Base-by-base conservation (phyloP, 1,140 invertebrate species). In the Drosophila bifasciata region DNA sequence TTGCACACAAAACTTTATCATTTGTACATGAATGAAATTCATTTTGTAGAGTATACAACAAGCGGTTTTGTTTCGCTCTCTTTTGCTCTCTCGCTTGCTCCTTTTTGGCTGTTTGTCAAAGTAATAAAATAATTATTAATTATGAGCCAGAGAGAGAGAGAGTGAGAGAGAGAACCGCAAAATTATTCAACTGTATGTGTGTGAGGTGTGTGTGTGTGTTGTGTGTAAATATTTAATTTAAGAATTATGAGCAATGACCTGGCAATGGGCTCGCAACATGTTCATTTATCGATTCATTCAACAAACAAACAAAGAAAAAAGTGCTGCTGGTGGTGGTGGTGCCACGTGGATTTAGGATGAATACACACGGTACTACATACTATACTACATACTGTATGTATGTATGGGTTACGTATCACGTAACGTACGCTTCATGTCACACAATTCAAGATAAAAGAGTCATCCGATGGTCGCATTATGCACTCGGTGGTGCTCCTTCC, bases 71-170 rank as follows among this genome's bases (percentile, higher is more conserved):
- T 21, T 21, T 21, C 19, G 2, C 23, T 25, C 23, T 25, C 23
- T 23, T 5, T 23, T 5, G 5, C 23, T 23, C 23, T 23, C 23
- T 23, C 23, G 23, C 6, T 5, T 13, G 13, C 11, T 32, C 16
- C n/a, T n/a, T 2, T 49, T 16, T 25, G 41, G 45, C 51, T 68
- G 50, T 55, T 68, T 61, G 58, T 48, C 32, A 52, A 49, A 39
- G 50, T 58, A 56, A 74, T 74, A 74, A 73, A 74, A 74, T 74
- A 64, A 74, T 74, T 74, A 74, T 74, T 74, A 71, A 73, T 74
- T 74, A 68, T 21, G 2, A 21, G 19, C 3, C 19, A 21, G 19
- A 21, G 2, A 21, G 9, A 13, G 32, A 9, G 9, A 9, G 28
- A 9, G 28, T 2, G 23, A 25, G 23, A 6, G 23, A 8, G 25